phyloP scores from a whole-genome alignment of 2,888 invertebrate genomes.

The Tipula vernalis region DNA sequence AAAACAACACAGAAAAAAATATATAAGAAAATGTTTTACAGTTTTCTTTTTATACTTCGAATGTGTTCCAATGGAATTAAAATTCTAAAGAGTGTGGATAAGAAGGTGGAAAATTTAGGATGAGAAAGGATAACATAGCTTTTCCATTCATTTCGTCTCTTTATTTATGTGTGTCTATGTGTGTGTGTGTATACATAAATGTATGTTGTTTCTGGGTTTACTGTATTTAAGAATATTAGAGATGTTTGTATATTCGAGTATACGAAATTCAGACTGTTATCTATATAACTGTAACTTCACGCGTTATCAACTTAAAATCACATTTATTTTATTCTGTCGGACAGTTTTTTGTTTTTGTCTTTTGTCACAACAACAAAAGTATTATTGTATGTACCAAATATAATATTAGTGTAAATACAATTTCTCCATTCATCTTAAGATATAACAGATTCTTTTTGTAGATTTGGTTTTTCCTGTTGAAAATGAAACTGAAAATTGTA shows the following conservation, averaged over 20 bases:
- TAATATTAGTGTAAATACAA: background rate
- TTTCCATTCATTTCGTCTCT: background rate
- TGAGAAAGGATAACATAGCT: background rate
- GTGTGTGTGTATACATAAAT: too few relatives aligned
- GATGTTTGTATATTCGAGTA: background rate
- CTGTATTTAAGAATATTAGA: constrained; percentile 4
- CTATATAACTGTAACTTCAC: constrained; percentile 11
- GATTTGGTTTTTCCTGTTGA: background rate
- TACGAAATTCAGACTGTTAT: constrained; percentile 9
- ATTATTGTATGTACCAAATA: background rate
- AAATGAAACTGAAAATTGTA: background rate
- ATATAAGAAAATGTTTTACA: background rate
- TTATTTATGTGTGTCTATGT: background rate
- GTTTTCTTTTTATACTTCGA: background rate
- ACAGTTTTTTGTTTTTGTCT: constrained; percentile 5
- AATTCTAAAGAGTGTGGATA: background rate
- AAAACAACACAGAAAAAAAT: background rate
- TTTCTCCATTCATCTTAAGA: background rate
- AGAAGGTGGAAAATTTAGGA: background rate
- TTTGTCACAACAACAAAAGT: background rate
- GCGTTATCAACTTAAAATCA: constrained; percentile 13
- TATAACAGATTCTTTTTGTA: background rate
- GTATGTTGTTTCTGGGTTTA: background rate
- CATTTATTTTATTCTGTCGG: constrained; percentile 12
- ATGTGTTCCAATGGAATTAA: background rate